Percentiles rank a stretch among this genome's conserved stretches.
Conservation (phyloP, 2,113 vertebrate species). For the Aegotheles bennettii region DNA sequence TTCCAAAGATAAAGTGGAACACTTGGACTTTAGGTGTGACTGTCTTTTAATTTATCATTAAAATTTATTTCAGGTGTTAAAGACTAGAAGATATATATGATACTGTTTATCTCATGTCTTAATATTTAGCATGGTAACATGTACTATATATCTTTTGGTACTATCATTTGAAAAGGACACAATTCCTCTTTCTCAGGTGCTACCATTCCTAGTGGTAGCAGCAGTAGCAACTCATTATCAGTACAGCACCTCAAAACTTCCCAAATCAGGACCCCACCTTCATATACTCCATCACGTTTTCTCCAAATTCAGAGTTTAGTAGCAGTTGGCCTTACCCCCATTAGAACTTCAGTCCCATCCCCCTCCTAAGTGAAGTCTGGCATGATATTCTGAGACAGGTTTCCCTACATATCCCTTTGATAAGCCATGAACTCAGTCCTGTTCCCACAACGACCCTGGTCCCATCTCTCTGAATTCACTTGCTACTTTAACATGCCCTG, state of each 20-base stretch:
- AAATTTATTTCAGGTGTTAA: neutral
- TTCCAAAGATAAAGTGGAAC: neutral
- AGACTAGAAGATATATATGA: neutral
- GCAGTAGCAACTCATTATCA: neutral
- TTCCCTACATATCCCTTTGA: neutral
- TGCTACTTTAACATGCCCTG: neutral
- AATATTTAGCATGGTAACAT: neutral
- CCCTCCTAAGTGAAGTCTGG: neutral
- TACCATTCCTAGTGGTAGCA: neutral
- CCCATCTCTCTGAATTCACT: neutral
- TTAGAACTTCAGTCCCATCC: neutral
- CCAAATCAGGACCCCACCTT: neutral
- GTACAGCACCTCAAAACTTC: neutral
- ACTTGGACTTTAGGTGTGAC: neutral
- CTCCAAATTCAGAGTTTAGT: neutral
- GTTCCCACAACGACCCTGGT: neutral
- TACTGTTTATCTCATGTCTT: neutral
- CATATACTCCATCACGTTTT: rapidly evolving
- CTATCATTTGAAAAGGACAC: neutral
- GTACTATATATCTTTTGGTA: neutral
- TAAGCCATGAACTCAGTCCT: neutral
- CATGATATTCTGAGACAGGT: neutral
- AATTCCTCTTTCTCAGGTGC: neutral
- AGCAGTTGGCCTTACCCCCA: neutral
- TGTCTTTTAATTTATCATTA: neutral